phyloP scores from a whole-genome alignment of 2,888 invertebrate species.

The Nomada fucata region DNA sequence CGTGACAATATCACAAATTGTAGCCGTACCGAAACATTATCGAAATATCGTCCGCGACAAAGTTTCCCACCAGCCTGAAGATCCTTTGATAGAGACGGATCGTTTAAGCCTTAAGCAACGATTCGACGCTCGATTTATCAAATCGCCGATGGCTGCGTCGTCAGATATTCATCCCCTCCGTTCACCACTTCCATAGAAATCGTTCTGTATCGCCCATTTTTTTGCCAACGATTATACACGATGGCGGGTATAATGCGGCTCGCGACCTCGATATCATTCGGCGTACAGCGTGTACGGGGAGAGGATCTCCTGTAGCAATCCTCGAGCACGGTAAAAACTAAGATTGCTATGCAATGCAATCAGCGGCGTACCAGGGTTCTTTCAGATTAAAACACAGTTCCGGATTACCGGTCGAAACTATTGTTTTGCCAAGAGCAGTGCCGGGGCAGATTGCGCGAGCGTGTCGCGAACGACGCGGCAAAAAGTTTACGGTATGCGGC shows the following conservation, averaged over 20 bases:
- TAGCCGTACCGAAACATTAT: not conserved
- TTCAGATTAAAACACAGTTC: conserved; percentile 76
- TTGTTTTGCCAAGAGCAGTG: conserved; percentile 66
- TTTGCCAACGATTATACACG: conserved; percentile 68
- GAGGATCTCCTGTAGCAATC: conserved; percentile 67
- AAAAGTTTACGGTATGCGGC: conserved; percentile 39
- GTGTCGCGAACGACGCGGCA: not conserved
- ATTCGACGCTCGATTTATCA: conserved; percentile 65
- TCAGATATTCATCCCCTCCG: conserved; percentile 34
- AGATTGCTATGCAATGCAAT: conserved; percentile 82
- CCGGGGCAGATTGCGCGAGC: conserved; percentile 61
- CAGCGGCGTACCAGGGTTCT: conserved; percentile 72
- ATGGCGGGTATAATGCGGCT: conserved; percentile 73
- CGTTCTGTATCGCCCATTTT: conserved; percentile 44
- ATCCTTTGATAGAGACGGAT: not conserved
- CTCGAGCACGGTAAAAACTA: conserved; percentile 78
- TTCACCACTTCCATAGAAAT: conserved; percentile 13
- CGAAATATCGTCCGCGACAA: not conserved
- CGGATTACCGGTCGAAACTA: conserved; percentile 74
- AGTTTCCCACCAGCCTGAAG: not conserved
- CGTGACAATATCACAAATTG: no score
- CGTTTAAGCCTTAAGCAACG: conserved; percentile 16
- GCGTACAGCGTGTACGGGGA: not conserved
- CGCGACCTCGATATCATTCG: conserved; percentile 69
- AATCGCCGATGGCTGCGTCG: conserved; percentile 39